These are phyloP conservation scores for Apotomis betuletana DNA, from an alignment of 2,888 invertebrate genomes.

Conservation along the genomic window DNA sequence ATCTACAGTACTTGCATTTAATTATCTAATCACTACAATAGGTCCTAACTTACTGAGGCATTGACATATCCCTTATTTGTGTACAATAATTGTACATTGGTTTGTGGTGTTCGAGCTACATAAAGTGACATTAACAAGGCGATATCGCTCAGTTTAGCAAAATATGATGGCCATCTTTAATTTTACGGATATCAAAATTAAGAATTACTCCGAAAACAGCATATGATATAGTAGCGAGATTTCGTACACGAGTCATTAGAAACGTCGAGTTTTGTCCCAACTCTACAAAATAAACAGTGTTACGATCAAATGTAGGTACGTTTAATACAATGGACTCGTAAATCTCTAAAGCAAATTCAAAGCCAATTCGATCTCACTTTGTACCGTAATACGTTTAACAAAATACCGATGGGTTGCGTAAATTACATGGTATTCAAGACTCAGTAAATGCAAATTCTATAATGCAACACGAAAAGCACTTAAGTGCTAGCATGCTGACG, in stretches of 20 bases:
- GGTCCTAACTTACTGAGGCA: no score
- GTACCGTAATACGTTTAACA: constrained; percentile 43
- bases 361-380: constrained; percentile 23
- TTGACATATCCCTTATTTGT: no score
- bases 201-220: no score
- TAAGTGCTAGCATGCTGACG: constrained; percentile 70
- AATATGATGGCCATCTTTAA: no score
- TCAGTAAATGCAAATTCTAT: constrained; percentile 71
- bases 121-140: no score
- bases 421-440: constrained; percentile 62
- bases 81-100: no score
- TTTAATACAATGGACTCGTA: constrained; percentile 44
- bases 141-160: no score
- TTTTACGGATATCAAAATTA: no score
- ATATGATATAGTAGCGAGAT: no score
- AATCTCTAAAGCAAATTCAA: constrained; percentile 36
- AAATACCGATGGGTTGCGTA: constrained; percentile 57
- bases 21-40: no score
- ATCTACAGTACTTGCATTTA: background rate
- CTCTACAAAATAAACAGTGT: constrained; percentile 42
- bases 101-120: no score
- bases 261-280: background rate
- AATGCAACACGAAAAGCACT: constrained; percentile 71
- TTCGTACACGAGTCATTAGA: no score
- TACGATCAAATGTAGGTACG: constrained; percentile 37